Percentiles rank a stretch among this genome's conserved stretches.
Conservation (phyloP, 2,113 vertebrate species). For the Phaethon lepturus region DNA sequence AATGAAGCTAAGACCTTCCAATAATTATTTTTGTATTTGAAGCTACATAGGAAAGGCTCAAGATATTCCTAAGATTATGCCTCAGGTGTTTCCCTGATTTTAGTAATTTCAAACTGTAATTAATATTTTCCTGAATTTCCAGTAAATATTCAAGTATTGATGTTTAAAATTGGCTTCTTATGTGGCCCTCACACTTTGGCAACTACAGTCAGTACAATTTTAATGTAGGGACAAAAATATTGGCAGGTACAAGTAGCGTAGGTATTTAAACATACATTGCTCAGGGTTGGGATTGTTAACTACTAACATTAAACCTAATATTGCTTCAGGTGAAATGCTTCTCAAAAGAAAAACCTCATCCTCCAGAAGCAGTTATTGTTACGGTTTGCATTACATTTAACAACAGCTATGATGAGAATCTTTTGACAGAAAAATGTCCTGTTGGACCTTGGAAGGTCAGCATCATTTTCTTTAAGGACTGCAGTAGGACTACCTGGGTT, state of each 20-base stretch:
- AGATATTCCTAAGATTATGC: background rate
- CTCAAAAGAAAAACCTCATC: background rate
- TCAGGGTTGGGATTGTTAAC: background rate
- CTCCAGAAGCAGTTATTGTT: background rate
- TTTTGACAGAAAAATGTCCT: background rate
- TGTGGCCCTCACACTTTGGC: background rate
- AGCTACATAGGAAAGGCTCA: background rate
- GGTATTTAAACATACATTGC: background rate
- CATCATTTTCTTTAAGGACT: background rate
- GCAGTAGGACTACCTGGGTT: too few species aligned
- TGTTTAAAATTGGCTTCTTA: background rate
- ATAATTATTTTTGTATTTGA: background rate
- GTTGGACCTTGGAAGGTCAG: background rate
- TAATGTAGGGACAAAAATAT: background rate
- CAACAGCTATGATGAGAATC: background rate
- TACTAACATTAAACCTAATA: background rate
- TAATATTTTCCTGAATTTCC: background rate
- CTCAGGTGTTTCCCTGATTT: background rate
- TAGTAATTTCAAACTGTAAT: background rate
- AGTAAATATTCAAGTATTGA: background rate
- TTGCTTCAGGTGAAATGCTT: background rate
- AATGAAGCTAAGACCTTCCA: background rate
- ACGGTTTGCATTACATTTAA: background rate
- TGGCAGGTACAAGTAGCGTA: background rate
- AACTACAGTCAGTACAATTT: background rate